Evolutionary conservation across 2,888 invertebrate species (phyloP).

Genomic region (Spodoptera picta): DNA sequence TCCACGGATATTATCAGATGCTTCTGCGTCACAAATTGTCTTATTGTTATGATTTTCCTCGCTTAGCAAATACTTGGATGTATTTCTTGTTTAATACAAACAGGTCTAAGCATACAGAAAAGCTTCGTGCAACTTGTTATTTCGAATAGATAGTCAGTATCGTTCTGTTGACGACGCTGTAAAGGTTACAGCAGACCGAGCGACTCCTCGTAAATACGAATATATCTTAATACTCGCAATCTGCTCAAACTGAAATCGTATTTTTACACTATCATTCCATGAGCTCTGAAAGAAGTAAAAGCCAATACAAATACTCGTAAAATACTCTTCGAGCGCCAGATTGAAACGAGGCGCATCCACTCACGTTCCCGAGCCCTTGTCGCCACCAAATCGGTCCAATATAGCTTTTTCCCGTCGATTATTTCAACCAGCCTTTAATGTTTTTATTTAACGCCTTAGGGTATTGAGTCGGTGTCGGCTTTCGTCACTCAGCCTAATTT

Average conservation of each 20-base stretch:
- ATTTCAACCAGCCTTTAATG: slow-evolving; percentile 86
- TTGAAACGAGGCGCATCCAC: slow-evolving; percentile 66
- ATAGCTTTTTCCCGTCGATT: slow-evolving; percentile 83
- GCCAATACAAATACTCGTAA: slow-evolving; percentile 62
- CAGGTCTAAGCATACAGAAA: slow-evolving; percentile 3
- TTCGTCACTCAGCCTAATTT: slow-evolving; percentile 85
- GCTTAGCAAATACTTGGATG: slow-evolving; percentile 30
- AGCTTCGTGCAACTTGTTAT: slow-evolving; percentile 19
- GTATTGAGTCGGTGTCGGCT: slow-evolving; percentile 85
- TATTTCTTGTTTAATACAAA: slow-evolving; percentile 27
- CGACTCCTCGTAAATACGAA: slow-evolving; percentile 38
- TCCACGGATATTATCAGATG: slow-evolving; percentile 48
- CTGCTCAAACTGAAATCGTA: slow-evolving; percentile 49
- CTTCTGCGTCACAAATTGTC: slow-evolving; percentile 48
- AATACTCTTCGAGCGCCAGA: slow-evolving; percentile 59
- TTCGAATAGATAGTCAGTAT: slow-evolving; percentile 22
- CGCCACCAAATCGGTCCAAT: slow-evolving; percentile 83
- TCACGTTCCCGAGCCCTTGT: slow-evolving; percentile 70
- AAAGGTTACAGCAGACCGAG: slow-evolving; percentile 23
- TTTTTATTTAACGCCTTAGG: slow-evolving; percentile 86
- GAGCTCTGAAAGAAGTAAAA: slow-evolving; percentile 58
- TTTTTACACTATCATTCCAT: slow-evolving; percentile 59
- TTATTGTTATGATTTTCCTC: slow-evolving; percentile 40
- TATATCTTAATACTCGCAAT: slow-evolving; percentile 43
- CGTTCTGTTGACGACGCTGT: slow-evolving; percentile 12